Evolutionary conservation across 2,888 invertebrate species (phyloP).

Genomic region (Ashinkailepas kermadecensis): DNA sequence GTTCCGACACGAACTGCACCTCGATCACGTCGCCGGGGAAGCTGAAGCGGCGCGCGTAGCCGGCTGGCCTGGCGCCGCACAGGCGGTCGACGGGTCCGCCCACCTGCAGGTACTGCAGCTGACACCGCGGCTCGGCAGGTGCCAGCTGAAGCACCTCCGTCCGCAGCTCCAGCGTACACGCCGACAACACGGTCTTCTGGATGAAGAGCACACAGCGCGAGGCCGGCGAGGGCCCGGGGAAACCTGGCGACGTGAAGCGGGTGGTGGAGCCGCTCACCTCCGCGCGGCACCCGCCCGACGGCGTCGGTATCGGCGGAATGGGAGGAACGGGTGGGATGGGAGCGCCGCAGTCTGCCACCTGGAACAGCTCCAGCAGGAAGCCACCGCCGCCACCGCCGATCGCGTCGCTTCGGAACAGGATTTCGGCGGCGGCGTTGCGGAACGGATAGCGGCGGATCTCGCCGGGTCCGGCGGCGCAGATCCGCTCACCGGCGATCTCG

Average conservation of each 20-base stretch:
- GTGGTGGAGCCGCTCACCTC: not conserved
- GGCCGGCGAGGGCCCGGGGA: not conserved
- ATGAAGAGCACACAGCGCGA: not conserved
- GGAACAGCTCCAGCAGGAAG: not conserved
- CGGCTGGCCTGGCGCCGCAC: not conserved
- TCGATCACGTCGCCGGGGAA: not conserved
- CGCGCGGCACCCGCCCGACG: not conserved
- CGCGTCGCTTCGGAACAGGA: not conserved
- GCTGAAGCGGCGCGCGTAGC: conserved; percentile 17
- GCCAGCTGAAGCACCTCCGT: not conserved
- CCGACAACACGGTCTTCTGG: not conserved
- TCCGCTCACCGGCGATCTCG: not conserved
- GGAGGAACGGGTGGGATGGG: not conserved
- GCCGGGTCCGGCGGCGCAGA: not conserved
- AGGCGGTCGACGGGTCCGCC: not conserved
- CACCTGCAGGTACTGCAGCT: not conserved
- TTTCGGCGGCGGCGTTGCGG: not conserved
- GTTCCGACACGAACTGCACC: not conserved
- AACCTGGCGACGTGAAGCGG: not conserved
- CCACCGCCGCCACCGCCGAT: not conserved
- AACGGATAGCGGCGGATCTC: not conserved
- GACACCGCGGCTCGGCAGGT: not conserved
- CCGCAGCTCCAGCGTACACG: not conserved
- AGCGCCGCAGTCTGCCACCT: not conserved
- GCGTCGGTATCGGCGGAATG: not conserved